phyloP scores from a whole-genome alignment of 2,797 vertebrate genomes.

The Hipposideros larvatus region DNA sequence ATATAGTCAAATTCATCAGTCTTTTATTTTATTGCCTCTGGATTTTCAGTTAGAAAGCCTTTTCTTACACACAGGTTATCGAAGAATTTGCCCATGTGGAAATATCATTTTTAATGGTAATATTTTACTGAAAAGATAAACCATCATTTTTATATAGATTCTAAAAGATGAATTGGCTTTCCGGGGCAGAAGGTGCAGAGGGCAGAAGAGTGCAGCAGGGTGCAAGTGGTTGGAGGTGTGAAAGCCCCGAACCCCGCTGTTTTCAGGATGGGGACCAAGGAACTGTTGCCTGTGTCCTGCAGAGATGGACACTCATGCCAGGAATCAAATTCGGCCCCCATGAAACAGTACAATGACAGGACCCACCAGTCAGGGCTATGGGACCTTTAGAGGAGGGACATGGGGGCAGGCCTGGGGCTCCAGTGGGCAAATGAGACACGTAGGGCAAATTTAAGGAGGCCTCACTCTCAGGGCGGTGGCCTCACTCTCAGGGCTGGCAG shows the following conservation, averaged over 20 bases:
- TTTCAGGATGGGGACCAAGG: not conserved
- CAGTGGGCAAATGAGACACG: not conserved
- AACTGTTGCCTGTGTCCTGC: not conserved
- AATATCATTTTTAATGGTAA: conserved; percentile 22
- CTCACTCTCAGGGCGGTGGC: accelerated
- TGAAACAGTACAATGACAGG: not conserved
- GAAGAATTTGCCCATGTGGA: not conserved
- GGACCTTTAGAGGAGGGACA: not conserved
- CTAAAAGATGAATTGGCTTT: not conserved
- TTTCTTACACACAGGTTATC: not conserved
- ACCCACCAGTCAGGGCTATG: not conserved
- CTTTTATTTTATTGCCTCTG: conserved; percentile 30
- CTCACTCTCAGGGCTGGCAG: too few species aligned
- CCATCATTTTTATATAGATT: not conserved
- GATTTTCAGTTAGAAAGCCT: conserved; percentile 10
- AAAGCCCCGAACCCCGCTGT: not conserved
- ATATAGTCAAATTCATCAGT: not conserved
- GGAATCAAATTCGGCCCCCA: not conserved
- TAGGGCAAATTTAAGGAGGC: not conserved
- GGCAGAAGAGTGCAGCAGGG: not conserved
- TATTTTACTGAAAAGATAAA: conserved; percentile 24
- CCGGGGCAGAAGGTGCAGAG: not conserved
- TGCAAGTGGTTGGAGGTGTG: too few species aligned
- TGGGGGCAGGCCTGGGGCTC: not conserved
- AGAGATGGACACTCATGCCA: too few species aligned